Percentiles rank a stretch among this genome's conserved stretches.
Evolutionary conservation across 2,113 vertebrate species (phyloP).

Genomic region (Chiloscyllium plagiosum): DNA sequence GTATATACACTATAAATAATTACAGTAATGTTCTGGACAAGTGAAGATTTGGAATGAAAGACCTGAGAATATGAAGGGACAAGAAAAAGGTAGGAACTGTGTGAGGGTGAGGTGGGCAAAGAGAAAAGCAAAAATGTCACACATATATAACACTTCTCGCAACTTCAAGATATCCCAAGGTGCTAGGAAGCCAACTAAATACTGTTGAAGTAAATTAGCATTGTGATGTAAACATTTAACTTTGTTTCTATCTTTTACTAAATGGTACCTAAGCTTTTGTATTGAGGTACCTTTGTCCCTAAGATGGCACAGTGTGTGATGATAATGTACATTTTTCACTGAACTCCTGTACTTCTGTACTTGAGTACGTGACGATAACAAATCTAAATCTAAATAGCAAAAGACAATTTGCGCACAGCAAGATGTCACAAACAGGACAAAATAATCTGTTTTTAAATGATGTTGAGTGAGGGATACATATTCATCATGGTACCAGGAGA

Average conservation of each 20-base stretch:
- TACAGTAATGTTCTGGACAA: not conserved
- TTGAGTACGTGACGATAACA: too few relatives aligned
- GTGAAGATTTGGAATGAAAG: not conserved
- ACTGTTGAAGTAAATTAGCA: not conserved
- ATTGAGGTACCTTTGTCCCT: too few relatives aligned
- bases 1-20: not conserved
- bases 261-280: too few relatives aligned
- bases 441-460: not conserved
- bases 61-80: not conserved
- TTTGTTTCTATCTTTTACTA: too few relatives aligned
- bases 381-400: not conserved
- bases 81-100: not conserved
- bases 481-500: not conserved
- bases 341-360: too few relatives aligned
- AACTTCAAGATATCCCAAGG: not conserved
- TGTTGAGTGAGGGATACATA: not conserved
- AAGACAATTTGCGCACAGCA: not conserved
- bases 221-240: not conserved
- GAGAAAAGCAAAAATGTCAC: not conserved
- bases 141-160: not conserved
- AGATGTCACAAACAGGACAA: not conserved
- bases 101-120: not conserved
- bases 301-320: too few relatives aligned
- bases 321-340: too few relatives aligned
- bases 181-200: not conserved